These are phyloP conservation scores for Halcyon chelicuti DNA, from an alignment of 2,797 vertebrate genomes.

Conservation along the genomic window DNA sequence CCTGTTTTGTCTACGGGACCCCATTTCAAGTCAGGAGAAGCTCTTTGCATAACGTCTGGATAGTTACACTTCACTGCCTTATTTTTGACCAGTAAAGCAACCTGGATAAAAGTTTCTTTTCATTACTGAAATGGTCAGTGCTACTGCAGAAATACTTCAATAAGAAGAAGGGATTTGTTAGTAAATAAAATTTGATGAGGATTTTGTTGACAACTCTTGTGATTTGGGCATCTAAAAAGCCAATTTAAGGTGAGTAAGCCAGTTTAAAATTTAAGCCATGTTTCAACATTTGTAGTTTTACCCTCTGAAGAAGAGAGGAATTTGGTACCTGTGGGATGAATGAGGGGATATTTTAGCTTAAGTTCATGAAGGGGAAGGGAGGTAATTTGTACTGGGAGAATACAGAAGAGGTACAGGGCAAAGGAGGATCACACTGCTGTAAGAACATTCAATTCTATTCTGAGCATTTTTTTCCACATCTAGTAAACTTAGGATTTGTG, in stretches of 20 bases:
- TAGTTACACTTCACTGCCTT: background rate
- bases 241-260: background rate
- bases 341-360: background rate
- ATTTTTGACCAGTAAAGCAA: background rate
- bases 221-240: background rate
- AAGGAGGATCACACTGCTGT: background rate
- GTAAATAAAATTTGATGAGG: background rate
- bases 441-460: background rate
- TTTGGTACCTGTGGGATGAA: background rate
- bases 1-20: background rate
- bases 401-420: background rate
- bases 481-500: accelerated
- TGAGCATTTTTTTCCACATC: background rate
- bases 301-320: background rate
- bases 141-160: background rate
- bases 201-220: background rate
- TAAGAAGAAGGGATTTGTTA: background rate
- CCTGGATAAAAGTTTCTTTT: background rate
- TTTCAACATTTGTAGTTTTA: background rate
- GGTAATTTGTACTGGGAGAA: background rate
- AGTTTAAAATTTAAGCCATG: background rate
- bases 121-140: background rate
- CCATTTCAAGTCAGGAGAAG: background rate
- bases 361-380: background rate
- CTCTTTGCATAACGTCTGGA: background rate